Evolutionary conservation across 2,888 invertebrate genomes (phyloP).

Genomic region (Polydesmus complanatus): DNA sequence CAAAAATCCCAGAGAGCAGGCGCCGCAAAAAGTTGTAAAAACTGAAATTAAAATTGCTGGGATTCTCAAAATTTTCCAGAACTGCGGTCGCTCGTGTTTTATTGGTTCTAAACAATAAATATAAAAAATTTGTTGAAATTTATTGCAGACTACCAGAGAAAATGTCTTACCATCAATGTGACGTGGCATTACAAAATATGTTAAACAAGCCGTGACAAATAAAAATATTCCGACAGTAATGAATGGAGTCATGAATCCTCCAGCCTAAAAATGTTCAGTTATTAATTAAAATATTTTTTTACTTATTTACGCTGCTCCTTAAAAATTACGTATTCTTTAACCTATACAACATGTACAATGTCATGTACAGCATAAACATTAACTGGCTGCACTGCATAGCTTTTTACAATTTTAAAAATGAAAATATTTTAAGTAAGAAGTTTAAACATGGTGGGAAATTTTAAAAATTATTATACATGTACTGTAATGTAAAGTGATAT

Average conservation of each 20-base stretch:
- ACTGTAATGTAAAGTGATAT: no score
- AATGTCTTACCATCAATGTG: neutral
- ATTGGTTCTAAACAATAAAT: neutral
- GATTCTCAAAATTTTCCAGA: neutral
- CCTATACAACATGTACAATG: no score
- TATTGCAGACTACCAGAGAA: neutral
- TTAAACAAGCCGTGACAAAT: slow-evolving; percentile 58
- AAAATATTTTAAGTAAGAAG: no score
- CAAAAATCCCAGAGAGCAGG: slow-evolving; percentile 70
- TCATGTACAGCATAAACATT: no score
- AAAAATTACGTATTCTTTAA: no score
- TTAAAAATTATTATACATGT: neutral
- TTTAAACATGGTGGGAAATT: no score
- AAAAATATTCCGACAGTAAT: slow-evolving; percentile 59
- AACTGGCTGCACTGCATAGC: no score
- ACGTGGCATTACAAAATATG: slow-evolving; percentile 52
- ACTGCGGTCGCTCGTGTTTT: neutral
- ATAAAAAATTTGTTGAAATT: neutral
- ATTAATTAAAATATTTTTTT: slow-evolving; percentile 12
- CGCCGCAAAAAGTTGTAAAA: slow-evolving; percentile 25
- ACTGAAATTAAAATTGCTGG: neutral
- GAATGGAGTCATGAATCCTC: slow-evolving; percentile 67
- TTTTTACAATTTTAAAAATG: no score
- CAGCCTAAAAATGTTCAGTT: slow-evolving; percentile 35
- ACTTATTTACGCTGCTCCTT: no score